phyloP scores from a whole-genome alignment of 2,797 vertebrate genomes.

The Lepilemur septentrionalis region DNA sequence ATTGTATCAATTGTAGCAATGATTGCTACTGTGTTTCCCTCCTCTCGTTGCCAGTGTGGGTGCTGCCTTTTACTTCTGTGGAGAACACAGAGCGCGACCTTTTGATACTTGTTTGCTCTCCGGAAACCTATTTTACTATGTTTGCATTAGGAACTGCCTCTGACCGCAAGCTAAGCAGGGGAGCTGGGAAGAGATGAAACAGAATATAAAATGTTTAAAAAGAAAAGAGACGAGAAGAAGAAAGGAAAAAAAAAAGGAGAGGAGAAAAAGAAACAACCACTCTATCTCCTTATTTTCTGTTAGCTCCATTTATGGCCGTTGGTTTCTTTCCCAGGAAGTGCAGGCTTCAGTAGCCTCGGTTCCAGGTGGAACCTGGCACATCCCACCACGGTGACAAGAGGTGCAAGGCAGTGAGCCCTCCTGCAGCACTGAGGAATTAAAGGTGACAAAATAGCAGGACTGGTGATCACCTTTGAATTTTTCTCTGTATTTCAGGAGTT shows the following conservation, averaged over 20 bases:
- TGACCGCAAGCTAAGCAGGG: neutral
- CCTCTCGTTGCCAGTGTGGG: no score
- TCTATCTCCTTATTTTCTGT: rapidly evolving
- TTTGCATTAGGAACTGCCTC: neutral
- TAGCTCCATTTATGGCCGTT: rapidly evolving
- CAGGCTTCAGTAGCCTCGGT: rapidly evolving
- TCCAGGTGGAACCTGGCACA: neutral
- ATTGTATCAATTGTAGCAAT: neutral
- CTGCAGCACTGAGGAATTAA: rapidly evolving
- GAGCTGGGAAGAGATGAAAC: neutral
- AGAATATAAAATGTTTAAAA: neutral
- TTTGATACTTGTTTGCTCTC: neutral
- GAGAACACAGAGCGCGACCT: no score
- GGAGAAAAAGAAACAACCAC: no score
- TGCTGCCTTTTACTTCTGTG: neutral
- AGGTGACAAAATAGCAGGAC: neutral
- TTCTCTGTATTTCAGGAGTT: neutral
- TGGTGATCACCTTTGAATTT: rapidly evolving
- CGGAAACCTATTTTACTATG: neutral
- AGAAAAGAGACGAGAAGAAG: neutral
- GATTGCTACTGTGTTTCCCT: rapidly evolving
- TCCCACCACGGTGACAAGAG: rapidly evolving
- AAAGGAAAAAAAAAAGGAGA: neutral
- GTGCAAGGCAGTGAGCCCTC: rapidly evolving
- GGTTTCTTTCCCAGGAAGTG: neutral